These are phyloP conservation scores for Drosophila burlai DNA, from an alignment of 1,140 invertebrate species.

Conservation along the genomic window DNA sequence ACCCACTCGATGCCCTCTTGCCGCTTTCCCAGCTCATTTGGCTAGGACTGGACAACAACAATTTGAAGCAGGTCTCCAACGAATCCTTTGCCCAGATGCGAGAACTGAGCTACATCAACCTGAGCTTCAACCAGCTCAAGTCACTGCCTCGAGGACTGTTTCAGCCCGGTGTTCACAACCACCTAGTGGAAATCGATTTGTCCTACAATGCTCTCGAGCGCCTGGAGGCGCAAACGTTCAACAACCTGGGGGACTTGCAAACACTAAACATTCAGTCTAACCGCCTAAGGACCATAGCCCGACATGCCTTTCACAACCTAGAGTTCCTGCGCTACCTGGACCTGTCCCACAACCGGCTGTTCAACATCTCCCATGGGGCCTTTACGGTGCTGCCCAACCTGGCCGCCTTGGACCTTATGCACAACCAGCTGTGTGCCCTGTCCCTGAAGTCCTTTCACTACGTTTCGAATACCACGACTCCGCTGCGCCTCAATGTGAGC, in stretches of 20 bases:
- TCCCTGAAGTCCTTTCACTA: slow-evolving; percentile 89
- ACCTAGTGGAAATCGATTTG: slow-evolving; percentile 91
- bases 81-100: slow-evolving; percentile 88
- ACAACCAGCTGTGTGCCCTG: slow-evolving; percentile 89
- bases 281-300: slow-evolving; percentile 87
- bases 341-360: slow-evolving; percentile 89
- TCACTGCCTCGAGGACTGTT: slow-evolving; percentile 89
- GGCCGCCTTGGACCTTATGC: slow-evolving; percentile 90
- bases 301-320: slow-evolving; percentile 88
- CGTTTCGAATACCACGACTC: slow-evolving; percentile 87
- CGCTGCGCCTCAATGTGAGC: slow-evolving; percentile 89
- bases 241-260: slow-evolving; percentile 88
- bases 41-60: slow-evolving; percentile 95
- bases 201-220: slow-evolving; percentile 90
- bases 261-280: slow-evolving; percentile 91
- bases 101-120: slow-evolving; percentile 92
- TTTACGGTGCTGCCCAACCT: slow-evolving; percentile 90
- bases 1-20: slow-evolving; percentile 90
- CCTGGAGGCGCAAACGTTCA: slow-evolving; percentile 88
- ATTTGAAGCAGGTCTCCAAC: slow-evolving; percentile 90
- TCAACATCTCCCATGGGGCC: slow-evolving; percentile 87
- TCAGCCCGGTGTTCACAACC: slow-evolving; percentile 89
- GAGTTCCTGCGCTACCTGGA: slow-evolving; percentile 89
- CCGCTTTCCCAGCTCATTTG: slow-evolving; percentile 91
- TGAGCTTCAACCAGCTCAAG: slow-evolving; percentile 93